Percentiles rank a stretch among this genome's conserved stretches.
Evolutionary conservation across 1,140 invertebrate genomes (phyloP).

Genomic region (Eubasilissa regina): DNA sequence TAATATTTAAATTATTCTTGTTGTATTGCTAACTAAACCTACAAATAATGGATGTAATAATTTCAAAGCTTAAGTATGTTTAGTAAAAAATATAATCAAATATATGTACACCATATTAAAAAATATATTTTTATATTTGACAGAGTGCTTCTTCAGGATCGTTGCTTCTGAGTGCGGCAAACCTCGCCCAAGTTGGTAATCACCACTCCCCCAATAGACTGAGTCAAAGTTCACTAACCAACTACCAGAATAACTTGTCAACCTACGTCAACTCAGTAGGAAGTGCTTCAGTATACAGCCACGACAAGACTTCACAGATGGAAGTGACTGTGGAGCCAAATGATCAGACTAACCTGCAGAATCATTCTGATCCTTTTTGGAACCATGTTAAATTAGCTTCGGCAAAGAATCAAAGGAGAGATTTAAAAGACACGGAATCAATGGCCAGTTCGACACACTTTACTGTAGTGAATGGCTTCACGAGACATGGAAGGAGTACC

Average conservation of each 20-base stretch:
- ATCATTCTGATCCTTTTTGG: conserved; percentile 66
- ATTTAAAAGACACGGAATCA: conserved; percentile 75
- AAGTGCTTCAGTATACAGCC: neutral
- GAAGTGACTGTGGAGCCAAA: conserved; percentile 19
- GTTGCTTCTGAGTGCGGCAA: conserved; percentile 82
- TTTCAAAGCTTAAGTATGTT: too few relatives aligned
- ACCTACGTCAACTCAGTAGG: conserved; percentile 56
- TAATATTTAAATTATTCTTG: too few relatives aligned
- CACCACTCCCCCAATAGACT: conserved; percentile 61
- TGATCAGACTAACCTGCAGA: conserved; percentile 39
- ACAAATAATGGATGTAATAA: too few relatives aligned
- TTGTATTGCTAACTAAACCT: too few relatives aligned
- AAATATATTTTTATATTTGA: conserved; percentile 61
- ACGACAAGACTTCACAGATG: conserved; percentile 11
- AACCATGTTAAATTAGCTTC: conserved; percentile 68
- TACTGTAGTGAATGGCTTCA: conserved; percentile 86
- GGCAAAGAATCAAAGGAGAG: conserved; percentile 66
- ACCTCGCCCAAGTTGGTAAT: conserved; percentile 79
- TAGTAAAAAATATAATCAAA: too few relatives aligned
- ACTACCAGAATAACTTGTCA: conserved; percentile 62
- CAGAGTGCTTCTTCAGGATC: conserved; percentile 87
- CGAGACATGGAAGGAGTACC: conserved; percentile 72
- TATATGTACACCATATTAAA: too few relatives aligned
- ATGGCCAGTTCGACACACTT: conserved; percentile 89
- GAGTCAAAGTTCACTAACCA: conserved; percentile 62